A percentile compares a stretch with the other conserved stretches of the same genome.
phyloP scores from a whole-genome alignment of 2,797 vertebrate species.

The Moxostoma hubbsi region DNA sequence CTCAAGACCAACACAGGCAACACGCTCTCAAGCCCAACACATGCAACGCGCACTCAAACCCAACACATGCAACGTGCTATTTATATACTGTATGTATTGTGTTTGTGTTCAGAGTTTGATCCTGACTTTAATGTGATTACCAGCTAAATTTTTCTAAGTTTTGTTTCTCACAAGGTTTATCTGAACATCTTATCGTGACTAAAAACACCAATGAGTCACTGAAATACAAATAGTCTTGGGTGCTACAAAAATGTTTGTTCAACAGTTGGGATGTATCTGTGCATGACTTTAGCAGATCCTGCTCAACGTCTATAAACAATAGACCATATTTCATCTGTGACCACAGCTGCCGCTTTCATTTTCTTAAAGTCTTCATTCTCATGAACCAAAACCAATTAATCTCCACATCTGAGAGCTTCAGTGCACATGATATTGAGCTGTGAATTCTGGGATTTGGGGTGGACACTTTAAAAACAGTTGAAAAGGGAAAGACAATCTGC shows the following conservation, averaged over 20 bases:
- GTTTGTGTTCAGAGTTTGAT: no score
- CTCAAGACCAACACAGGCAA: no score
- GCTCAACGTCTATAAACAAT: constrained; percentile 24
- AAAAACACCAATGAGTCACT: constrained; percentile 27
- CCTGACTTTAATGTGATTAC: no score
- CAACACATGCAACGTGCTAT: no score
- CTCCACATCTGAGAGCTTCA: background rate
- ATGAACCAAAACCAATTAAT: background rate
- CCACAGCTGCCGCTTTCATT: background rate
- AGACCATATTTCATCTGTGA: constrained; percentile 18
- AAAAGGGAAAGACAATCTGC: no score
- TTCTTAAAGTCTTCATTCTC: background rate
- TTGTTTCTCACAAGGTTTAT: background rate
- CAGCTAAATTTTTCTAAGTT: no score
- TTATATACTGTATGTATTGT: no score
- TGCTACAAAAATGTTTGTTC: constrained; percentile 40
- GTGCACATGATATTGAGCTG: background rate
- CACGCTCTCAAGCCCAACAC: no score
- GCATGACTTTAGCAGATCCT: constrained; percentile 26
- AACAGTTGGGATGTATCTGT: constrained; percentile 44
- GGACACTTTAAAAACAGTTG: no score
- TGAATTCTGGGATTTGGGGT: no score
- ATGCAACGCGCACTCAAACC: no score
- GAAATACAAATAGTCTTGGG: constrained; percentile 26
- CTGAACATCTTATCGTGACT: constrained; percentile 30